These are phyloP conservation scores for Catharus bicknelli DNA, from an alignment of 2,113 vertebrate species.

Conservation along the genomic window DNA sequence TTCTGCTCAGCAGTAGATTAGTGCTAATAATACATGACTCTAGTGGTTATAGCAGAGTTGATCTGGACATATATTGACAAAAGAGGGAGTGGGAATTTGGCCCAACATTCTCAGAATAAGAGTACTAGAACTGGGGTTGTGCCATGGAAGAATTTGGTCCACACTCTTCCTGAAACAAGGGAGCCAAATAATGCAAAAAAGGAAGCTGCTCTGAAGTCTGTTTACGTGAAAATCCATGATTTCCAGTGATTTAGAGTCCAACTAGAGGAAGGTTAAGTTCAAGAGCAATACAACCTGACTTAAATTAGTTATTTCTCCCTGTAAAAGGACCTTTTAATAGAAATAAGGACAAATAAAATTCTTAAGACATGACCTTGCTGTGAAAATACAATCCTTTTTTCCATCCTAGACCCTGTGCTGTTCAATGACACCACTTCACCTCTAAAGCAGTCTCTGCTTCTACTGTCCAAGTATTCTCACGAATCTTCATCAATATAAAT, in stretches of 20 bases:
- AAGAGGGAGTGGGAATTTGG: neutral
- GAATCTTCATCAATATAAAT: neutral
- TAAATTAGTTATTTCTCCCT: constrained; percentile 9
- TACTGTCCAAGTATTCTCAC: neutral
- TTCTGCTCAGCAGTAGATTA: neutral
- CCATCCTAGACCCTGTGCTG: neutral
- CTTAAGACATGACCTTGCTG: neutral
- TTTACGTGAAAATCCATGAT: constrained; percentile 13
- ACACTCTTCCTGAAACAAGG: neutral
- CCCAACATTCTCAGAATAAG: neutral
- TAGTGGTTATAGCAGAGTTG: neutral
- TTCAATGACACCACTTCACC: neutral
- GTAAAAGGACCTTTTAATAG: constrained; percentile 11
- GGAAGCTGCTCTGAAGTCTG: neutral
- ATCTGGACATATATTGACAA: neutral
- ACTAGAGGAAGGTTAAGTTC: constrained; percentile 17
- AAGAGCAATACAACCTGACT: neutral
- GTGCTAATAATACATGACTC: neutral
- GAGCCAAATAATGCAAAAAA: constrained; percentile 15
- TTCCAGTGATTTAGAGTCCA: constrained; percentile 7
- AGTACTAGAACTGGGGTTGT: neutral
- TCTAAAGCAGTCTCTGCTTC: neutral
- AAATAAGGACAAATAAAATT: constrained; percentile 6
- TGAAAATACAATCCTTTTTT: constrained; percentile 22
- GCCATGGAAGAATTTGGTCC: neutral